Base-by-base conservation (phyloP, 2,888 invertebrate genomes). In the Orchesella flavescens region DNA sequence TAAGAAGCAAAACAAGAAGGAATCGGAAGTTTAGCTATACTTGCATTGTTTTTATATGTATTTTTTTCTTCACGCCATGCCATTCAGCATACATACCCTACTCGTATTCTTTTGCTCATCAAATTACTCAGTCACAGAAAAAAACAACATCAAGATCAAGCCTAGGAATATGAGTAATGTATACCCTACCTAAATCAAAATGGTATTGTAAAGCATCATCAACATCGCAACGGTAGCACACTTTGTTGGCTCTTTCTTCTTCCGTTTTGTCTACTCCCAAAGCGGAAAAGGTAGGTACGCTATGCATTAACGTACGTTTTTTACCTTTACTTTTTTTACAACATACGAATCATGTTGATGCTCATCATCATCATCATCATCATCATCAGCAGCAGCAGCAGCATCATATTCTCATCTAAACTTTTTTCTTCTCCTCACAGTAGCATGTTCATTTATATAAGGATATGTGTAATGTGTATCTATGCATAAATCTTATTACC, bases 401-500 rank as follows among this genome's bases (percentile, higher is more conserved):
- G 9, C 21, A 21, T 44, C 66, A 53, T 2, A 23, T 63, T 57
- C 57, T 57, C 19, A 15, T 53, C 63, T 34, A 24, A 17, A 59
- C 21, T 21, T 63, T 34, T 63, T 63, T 63, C n/a, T 23, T 24
- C 63, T 63, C 24, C 34, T 10, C n/a, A 3, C 53, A n/a, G 4
- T 53, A 46, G 46, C 46, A 10, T 13, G 9, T 46, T 46, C 13
- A 10, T 46, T 7, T 13, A 7, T 10, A 46, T 46, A 46, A 10
- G 46, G 61, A 5, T 15, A 61, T 21, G 23, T 5, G 7, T 12
- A 24, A 24, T 24, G 15, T 63, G 19, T 57, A 57, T 19, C 53
- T 53, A 53, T n/a, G 23, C 23, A 68, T 68, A 43, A 68, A 68
- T 68, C 46, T 61, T 73, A 59, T 63, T 63, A 74, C 46, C 7